Evolutionary conservation across 2,888 invertebrate species (phyloP), one percentile per base, ranked within the genome.

Genomic region (Synergus japonicus): DNA sequence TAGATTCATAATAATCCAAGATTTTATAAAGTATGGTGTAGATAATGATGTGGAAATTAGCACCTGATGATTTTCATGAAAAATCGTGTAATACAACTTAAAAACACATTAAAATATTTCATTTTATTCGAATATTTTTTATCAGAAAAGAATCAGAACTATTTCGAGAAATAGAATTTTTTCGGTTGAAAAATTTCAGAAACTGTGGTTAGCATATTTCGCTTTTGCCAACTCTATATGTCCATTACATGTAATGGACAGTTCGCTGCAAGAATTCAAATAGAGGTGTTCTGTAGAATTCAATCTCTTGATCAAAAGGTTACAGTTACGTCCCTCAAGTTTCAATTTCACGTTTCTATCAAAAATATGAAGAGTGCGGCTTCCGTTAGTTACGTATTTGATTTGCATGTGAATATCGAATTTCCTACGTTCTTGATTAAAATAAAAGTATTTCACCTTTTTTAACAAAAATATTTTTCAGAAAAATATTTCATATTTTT

Each of bases 11-110:
- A 54, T n/a, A 9, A n/a, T 5, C 9, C n/a, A 9, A n/a, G 54
- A 8, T 54, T 54, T n/a, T n/a, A 54, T 15, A n/a, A 67, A 67
- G 22, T 67, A 29, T 29, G n/a, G 44, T 12, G 66, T 67, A 67
- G 9, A n/a, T 67, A 67, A 67, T 67, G 66, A 44, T 44, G 66
- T 44, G 4, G 10, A 12, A 44, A 44, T 43, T 43, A 67, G 15
- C 18, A 0, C 44, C 22, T 44, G 66, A 44, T 67, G 22, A 67
- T 43, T 44, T 67, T 67, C 44, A 67, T 67, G 66, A 67, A 8
- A 9, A 54, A n/a, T 15, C 8, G 54, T n/a, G n/a, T n/a, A 9
- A n/a, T 12, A 12, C 44, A 13, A 18, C 43, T 18, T 67, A 12
- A 2, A 67, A 67, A n/a, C 44, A 12, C 12, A 12, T n/a, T 54